Base-by-base conservation (phyloP, 2,888 invertebrate genomes). In the Aplocera efformata region DNA sequence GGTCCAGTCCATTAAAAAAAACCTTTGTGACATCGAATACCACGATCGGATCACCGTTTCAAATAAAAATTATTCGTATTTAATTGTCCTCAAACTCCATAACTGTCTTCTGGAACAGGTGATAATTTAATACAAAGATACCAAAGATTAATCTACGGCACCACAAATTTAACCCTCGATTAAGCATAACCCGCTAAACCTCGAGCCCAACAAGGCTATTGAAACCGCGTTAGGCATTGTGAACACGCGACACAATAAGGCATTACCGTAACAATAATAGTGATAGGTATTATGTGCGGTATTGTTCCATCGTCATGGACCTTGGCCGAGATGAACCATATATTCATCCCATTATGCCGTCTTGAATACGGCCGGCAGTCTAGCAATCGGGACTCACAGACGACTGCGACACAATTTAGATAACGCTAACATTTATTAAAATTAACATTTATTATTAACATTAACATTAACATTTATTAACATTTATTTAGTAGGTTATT, bases 291-390 rank as follows among this genome's bases (percentile, higher is more conserved):
- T 68, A 73, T 69, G 64, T 60, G 49, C 63, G 67, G 72, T 74
- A 79, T 83, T 81, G 83, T 84, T 74, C 67, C 55, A 58, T 53
- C 63, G 58, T 73, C 61, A 67, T 62, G 70, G 45, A 45, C 69
- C 65, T 76, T 84, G 85, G 82, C 84, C 85, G 81, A 79, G 78
- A 68, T 72, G 70, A 74, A 71, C 80, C 81, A 79, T 81, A 81
- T 78, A 77, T 80, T 74, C 79, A 74, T 76, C 72, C 79, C 68
- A 79, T 83, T 83, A 81, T 81, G 70, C 71, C 72, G 77, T 79
- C 78, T 72, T 82, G 79, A 80, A 78, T 76, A 74, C 75, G 62
- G 66, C 67, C 55, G 58, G 60, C 50, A 55, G 60, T 61, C 63
- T 65, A 66, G 55, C 54, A 31, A 45, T 44, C 8, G 1, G 8